Evolutionary conservation across 2,113 vertebrate species (phyloP), one percentile per base, ranked within the genome.

Genomic region (Megaceryle torquata): DNA sequence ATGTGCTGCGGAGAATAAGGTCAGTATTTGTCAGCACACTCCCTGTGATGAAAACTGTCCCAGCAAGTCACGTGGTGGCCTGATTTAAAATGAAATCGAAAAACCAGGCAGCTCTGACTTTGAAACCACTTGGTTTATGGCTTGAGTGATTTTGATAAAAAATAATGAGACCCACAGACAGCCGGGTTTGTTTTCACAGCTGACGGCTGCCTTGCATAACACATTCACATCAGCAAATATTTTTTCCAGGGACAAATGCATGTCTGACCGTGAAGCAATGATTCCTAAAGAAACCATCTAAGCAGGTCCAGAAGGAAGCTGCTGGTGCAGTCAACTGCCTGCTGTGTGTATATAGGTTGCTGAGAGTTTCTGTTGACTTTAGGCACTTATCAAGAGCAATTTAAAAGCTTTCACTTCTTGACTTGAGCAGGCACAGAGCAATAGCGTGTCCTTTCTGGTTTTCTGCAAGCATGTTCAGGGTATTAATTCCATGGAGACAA

Each of bases 141-240:
- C 75, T 50, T 86, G 83, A 89, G 67, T 6, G 31, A 89, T 31
- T 96, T 15, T 95, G 96, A 94, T 93, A 95, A 91, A 93, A 82
- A 69, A 81, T 93, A 57, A 94, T 8, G 83, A 92, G 88, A 84
- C 31, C 81, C 70, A 80, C 92, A 93, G 92, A 85, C 93, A 89
- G 87, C 22, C 2, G 1, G 88, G 5, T 95, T 91, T 96, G 93
- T 95, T 96, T 96, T 79, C 77, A 33, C 91, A 94, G 96, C 90
- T 95, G 93, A 94, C 0, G 2, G 57, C 21, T 0, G 31, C 88
- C 93, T 96, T 94, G 88, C 92, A 25, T 95, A 96, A 96, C 26
- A 4, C 28, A 3, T 10, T 80, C 50, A 11, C 91, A 95, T 94
- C 88, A 92, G 95, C 95, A 92, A 77, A 77, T 93, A 69, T 85